phyloP scores from a whole-genome alignment of 2,888 invertebrate species.

The Lamellibrachia satsuma region DNA sequence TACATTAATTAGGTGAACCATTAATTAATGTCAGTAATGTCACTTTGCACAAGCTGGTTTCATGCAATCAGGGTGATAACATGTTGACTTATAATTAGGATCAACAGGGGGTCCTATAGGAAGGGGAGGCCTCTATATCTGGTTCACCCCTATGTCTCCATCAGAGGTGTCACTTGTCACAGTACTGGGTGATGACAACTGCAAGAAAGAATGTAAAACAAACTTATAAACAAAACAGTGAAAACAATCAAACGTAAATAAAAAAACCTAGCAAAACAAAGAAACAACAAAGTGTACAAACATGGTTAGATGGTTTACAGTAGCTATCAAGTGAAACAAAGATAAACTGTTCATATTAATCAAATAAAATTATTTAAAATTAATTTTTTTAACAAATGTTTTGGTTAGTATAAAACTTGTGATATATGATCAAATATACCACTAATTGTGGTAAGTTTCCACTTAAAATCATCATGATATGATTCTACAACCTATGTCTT shows the following conservation, averaged over 20 bases:
- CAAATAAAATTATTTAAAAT: too few relatives aligned
- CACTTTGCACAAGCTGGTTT: not conserved
- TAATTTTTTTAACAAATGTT: too few relatives aligned
- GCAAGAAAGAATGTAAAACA: not conserved
- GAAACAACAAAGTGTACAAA: too few relatives aligned
- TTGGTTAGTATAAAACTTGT: not conserved
- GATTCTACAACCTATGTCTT: not conserved
- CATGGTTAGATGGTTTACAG: too few relatives aligned
- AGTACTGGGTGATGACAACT: not conserved
- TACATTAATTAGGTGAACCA: not conserved
- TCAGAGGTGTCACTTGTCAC: not conserved
- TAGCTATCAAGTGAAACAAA: too few relatives aligned
- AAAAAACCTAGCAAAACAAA: too few relatives aligned
- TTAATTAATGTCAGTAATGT: not conserved
- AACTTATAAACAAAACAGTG: not conserved
- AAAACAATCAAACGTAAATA: too few relatives aligned
- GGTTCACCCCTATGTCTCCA: not conserved
- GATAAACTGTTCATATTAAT: too few relatives aligned
- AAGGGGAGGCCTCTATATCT: not conserved
- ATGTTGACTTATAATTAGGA: slow-evolving; percentile 8
- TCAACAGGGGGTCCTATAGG: not conserved
- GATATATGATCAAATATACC: not conserved
- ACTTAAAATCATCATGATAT: too few relatives aligned
- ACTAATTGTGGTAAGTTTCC: too few relatives aligned
- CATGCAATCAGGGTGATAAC: not conserved